Evolutionary conservation across 2,113 vertebrate species (phyloP).

Genomic region (Notothenia coriiceps): DNA sequence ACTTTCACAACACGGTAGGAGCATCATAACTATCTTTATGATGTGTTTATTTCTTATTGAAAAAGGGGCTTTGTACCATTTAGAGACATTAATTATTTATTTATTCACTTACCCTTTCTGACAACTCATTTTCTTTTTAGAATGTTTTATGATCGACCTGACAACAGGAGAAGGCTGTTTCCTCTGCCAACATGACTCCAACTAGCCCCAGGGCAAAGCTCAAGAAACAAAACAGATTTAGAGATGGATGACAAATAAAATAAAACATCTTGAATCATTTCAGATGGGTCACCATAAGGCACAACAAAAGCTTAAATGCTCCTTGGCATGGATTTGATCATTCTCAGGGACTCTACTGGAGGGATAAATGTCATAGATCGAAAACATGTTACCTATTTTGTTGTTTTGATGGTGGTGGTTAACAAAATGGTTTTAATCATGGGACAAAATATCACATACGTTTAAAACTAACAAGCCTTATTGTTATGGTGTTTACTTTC

Average conservation of each 20-base stretch:
- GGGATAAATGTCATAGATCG: neutral
- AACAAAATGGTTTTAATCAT: neutral
- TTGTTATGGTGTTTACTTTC: neutral
- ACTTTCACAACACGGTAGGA: neutral
- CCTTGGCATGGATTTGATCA: neutral
- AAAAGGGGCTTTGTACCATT: neutral
- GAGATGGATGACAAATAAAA: constrained; percentile 10
- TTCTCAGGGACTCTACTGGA: neutral
- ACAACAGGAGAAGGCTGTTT: constrained; percentile 12
- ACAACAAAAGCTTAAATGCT: neutral
- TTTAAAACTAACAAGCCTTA: too few relatives aligned
- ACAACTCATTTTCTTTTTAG: neutral
- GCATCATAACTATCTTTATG: neutral
- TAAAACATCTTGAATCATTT: too few relatives aligned
- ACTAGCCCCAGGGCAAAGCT: constrained; percentile 12
- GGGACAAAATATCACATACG: neutral
- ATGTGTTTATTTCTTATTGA: neutral
- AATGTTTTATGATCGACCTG: neutral
- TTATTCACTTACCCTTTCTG: neutral
- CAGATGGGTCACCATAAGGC: neutral
- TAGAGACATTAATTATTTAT: neutral
- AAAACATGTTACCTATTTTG: neutral
- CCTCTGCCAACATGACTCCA: neutral
- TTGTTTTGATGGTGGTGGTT: neutral
- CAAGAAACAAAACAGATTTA: constrained; percentile 4